Base-by-base conservation (phyloP, 2,113 vertebrate species). In the Pterophyllum scalare region DNA sequence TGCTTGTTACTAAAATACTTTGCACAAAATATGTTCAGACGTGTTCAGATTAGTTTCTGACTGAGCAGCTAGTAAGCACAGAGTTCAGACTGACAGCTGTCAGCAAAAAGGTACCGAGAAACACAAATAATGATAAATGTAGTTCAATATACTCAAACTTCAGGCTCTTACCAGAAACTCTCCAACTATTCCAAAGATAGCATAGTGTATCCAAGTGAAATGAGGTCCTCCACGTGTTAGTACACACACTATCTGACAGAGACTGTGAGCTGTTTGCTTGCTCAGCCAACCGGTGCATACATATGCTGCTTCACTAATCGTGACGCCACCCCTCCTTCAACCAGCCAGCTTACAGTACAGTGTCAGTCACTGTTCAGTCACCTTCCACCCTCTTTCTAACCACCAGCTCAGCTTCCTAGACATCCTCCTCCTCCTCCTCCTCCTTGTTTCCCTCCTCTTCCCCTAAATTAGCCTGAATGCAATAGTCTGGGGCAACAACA, bases 331-430 rank as follows among this genome's bases (percentile, higher is more conserved):
- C 88, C 90, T 85, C 82, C 82, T 19, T 84, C 62, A 61, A 64
- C 54, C 40, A 5, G 46, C 59, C 19, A n/a, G 83, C 56, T 90
- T 89, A 84, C 86, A 93, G 81, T 86, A 88, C 82, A 46, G 80
- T 56, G 84, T 83, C 89, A 82, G 79, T 92, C 91, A 82, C 88
- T 86, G 65, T 96, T 91, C 35, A 94, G 94, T 96, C 95, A 95
- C 85, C 87, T 92, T 88, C 88, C 79, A 88, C 77, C 35, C 82
- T 59, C 75, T 82, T 52, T 84, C 67, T 67, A 82, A 90, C 65
- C 65, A 90, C 88, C 82, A 83, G 77, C 80, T 88, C 82, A 83
- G 89, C 91, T 94, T 95, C 94, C 91, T 82, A 75, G 58, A 86
- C 46, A 70, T 89, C 75, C 82, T 83, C 79, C 74, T 88, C 77